These are phyloP conservation scores for Teinopalpus imperialis DNA, from an alignment of 2,888 invertebrate species.

Conservation along the genomic window DNA sequence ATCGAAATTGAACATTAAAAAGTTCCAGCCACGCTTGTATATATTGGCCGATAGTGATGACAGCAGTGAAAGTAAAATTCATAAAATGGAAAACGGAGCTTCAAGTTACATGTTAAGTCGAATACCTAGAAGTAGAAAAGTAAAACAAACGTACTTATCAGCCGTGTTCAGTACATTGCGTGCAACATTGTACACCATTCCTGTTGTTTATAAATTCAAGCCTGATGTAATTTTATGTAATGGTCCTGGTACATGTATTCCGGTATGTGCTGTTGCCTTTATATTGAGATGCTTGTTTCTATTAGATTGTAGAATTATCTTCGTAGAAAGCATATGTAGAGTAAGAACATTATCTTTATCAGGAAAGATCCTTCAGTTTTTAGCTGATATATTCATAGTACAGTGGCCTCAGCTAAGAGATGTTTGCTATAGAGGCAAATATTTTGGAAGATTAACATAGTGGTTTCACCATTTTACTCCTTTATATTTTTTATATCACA, in stretches of 20 bases:
- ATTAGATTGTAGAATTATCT: slow-evolving; percentile 89
- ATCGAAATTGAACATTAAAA: slow-evolving; percentile 80
- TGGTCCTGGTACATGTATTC: slow-evolving; percentile 98
- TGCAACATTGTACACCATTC: slow-evolving; percentile 86
- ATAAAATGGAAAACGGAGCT: slow-evolving; percentile 64
- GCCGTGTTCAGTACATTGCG: slow-evolving; percentile 89
- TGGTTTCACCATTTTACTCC: too few species aligned
- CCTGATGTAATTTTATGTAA: slow-evolving; percentile 95
- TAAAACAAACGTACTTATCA: slow-evolving; percentile 91
- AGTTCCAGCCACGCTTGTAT: slow-evolving; percentile 89
- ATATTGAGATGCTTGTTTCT: slow-evolving; percentile 86
- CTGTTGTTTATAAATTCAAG: slow-evolving; percentile 84
- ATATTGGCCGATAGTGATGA: slow-evolving; percentile 89
- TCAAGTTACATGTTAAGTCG: slow-evolving; percentile 72
- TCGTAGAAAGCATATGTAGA: slow-evolving; percentile 97
- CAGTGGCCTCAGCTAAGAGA: slow-evolving; percentile 93
- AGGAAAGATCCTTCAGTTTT: slow-evolving; percentile 91
- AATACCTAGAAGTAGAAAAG: slow-evolving; percentile 93
- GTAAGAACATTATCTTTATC: slow-evolving; percentile 94
- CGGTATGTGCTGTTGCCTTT: slow-evolving; percentile 91
- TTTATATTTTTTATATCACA: background rate
- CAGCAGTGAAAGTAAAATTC: slow-evolving; percentile 87
- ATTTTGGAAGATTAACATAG: slow-evolving; percentile 89
- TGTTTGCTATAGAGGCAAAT: slow-evolving; percentile 86
- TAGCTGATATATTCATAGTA: slow-evolving; percentile 94